phyloP scores from a whole-genome alignment of 2,797 vertebrate genomes.

The Apogon hyalosoma region DNA sequence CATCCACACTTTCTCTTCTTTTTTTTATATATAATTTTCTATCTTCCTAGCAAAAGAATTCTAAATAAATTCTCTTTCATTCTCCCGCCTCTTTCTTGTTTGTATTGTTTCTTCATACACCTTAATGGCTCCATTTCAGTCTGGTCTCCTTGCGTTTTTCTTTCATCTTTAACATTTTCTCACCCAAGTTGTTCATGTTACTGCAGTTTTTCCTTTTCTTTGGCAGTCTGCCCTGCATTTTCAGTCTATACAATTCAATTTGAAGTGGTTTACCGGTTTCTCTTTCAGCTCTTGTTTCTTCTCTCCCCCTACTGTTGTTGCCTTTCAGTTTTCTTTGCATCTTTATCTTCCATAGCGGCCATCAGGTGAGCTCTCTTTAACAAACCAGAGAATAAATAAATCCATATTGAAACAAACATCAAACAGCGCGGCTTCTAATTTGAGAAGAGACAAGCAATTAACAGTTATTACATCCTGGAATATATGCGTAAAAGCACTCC shows the following conservation, averaged over 20 bases:
- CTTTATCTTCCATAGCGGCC: constrained; percentile 29
- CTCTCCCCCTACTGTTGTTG: constrained; percentile 9
- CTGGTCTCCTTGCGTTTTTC: constrained; percentile 13
- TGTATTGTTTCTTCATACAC: constrained; percentile 5
- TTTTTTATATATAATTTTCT: constrained; percentile 12
- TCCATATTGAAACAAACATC: constrained; percentile 64
- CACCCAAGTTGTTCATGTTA: constrained; percentile 15
- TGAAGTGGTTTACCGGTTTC: constrained; percentile 32
- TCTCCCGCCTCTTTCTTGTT: neutral
- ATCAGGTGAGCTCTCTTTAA: constrained; percentile 31
- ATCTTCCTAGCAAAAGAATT: constrained; percentile 1
- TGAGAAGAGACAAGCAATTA: constrained; percentile 78
- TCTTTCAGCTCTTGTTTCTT: constrained; percentile 17
- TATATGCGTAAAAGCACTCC: constrained; percentile 55
- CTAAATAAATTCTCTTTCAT: constrained; percentile 7
- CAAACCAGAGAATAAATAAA: constrained; percentile 38
- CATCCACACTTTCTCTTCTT: constrained; percentile 9
- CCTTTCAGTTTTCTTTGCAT: constrained; percentile 33
- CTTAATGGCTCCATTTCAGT: constrained; percentile 9
- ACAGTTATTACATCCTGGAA: constrained; percentile 69
- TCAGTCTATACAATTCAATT: constrained; percentile 15
- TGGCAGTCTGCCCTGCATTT: constrained; percentile 12
- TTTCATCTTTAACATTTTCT: constrained; percentile 35
- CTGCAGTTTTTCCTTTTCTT: neutral
- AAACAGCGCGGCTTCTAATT: constrained; percentile 70